Conservation (phyloP, 2,888 invertebrate species). For the Thera obeliscata region DNA sequence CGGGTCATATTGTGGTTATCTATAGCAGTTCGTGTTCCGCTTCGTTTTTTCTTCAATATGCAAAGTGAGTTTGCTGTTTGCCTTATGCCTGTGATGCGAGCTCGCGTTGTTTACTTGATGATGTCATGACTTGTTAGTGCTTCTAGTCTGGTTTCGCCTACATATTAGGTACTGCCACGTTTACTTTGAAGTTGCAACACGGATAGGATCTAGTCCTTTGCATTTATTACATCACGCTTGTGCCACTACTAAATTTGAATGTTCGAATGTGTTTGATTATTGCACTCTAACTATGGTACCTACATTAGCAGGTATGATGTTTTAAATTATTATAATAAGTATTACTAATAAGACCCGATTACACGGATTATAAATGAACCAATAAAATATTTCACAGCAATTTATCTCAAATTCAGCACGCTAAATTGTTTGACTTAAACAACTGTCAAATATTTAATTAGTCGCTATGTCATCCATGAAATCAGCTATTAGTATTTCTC, state of each 20-base stretch:
- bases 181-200: conserved; percentile 19
- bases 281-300: too few species aligned
- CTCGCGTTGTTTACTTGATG: conserved; percentile 50
- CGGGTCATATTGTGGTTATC: not conserved
- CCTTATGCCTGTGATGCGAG: conserved; percentile 19
- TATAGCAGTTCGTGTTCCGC: not conserved
- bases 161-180: conserved; percentile 18
- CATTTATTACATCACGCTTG: not conserved
- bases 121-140: conserved; percentile 45
- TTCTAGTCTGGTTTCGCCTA: conserved; percentile 20
- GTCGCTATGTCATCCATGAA: too few species aligned
- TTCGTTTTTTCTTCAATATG: not conserved
- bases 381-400: too few species aligned
- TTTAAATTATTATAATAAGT: too few species aligned
- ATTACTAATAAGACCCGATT: too few species aligned
- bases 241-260: not conserved
- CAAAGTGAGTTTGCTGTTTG: conserved; percentile 6
- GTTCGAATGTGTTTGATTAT: too few species aligned
- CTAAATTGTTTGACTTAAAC: too few species aligned
- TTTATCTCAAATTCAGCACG: too few species aligned
- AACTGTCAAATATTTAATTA: too few species aligned
- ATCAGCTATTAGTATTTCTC: too few species aligned
- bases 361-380: too few species aligned
- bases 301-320: too few species aligned
- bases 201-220: not conserved